phyloP scores from a whole-genome alignment of 2,888 invertebrate species.

The Achlya flavicornis region DNA sequence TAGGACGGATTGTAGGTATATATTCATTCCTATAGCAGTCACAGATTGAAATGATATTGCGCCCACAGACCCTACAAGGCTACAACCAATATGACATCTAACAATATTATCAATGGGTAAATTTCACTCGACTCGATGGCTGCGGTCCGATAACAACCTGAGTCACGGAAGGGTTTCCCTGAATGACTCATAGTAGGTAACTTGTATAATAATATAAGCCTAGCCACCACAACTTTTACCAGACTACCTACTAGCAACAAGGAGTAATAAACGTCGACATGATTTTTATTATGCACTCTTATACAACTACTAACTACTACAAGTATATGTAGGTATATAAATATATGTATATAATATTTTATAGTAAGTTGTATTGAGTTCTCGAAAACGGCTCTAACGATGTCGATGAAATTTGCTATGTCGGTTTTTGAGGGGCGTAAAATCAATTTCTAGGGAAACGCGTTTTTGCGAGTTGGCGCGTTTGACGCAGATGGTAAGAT shows the following conservation, averaged over 20 bases:
- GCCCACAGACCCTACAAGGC: not conserved
- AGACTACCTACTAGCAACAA: constrained; percentile 19
- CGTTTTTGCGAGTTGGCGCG: too few species aligned
- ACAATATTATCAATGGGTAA: constrained; percentile 60
- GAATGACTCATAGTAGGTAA: constrained; percentile 66
- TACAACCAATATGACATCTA: constrained; percentile 17
- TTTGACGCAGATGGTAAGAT: too few species aligned
- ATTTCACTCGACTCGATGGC: constrained; percentile 54
- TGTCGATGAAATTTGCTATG: too few species aligned
- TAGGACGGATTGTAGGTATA: too few species aligned
- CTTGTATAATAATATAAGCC: constrained; percentile 28
- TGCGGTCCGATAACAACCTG: constrained; percentile 68
- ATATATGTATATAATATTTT: too few species aligned
- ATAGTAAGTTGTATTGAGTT: too few species aligned
- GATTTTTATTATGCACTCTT: not conserved
- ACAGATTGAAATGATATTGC: not conserved
- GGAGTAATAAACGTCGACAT: not conserved
- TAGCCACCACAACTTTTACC: constrained; percentile 37
- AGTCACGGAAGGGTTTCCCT: constrained; percentile 83
- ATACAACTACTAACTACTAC: too few species aligned
- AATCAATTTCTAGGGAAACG: too few species aligned
- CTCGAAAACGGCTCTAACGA: too few species aligned
- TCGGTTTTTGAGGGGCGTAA: too few species aligned
- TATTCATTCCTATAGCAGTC: not conserved
- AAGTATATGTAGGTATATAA: too few species aligned